phyloP scores from a whole-genome alignment of 2,888 invertebrate species.

The Elgonia sp. region DNA sequence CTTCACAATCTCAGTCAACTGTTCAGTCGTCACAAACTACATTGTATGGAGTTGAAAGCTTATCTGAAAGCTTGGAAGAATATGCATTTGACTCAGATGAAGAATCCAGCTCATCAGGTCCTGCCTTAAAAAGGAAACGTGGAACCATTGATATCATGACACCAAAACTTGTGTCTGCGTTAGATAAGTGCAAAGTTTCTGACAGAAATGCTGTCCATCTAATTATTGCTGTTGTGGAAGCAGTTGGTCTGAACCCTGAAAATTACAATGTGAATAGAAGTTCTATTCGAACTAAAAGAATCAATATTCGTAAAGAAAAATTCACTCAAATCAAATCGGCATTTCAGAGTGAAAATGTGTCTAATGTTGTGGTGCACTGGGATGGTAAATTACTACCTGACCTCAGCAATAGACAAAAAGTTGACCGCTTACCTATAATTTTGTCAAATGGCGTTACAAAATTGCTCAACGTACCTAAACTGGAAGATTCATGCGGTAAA shows the following conservation, averaged over 20 bases:
- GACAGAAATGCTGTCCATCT: slow-evolving; percentile 24
- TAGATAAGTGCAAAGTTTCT: slow-evolving; percentile 18
- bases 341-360: too few species aligned
- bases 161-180: slow-evolving; percentile 15
- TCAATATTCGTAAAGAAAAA: too few species aligned
- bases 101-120: neutral
- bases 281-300: too few species aligned
- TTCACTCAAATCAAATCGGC: too few species aligned
- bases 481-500: too few species aligned
- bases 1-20: neutral
- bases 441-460: too few species aligned
- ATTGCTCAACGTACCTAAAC: too few species aligned
- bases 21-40: neutral
- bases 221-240: slow-evolving; percentile 14
- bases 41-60: neutral
- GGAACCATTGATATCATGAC: slow-evolving; percentile 26
- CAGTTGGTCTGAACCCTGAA: slow-evolving; percentile 2
- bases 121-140: neutral
- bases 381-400: too few species aligned
- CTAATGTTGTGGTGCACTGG: too few species aligned
- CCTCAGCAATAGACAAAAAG: too few species aligned
- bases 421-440: too few species aligned
- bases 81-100: neutral
- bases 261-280: too few species aligned
- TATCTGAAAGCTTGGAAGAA: slow-evolving; percentile 21